Evolutionary conservation across 1,140 invertebrate genomes (phyloP).

Genomic region (Drosophila tristis): DNA sequence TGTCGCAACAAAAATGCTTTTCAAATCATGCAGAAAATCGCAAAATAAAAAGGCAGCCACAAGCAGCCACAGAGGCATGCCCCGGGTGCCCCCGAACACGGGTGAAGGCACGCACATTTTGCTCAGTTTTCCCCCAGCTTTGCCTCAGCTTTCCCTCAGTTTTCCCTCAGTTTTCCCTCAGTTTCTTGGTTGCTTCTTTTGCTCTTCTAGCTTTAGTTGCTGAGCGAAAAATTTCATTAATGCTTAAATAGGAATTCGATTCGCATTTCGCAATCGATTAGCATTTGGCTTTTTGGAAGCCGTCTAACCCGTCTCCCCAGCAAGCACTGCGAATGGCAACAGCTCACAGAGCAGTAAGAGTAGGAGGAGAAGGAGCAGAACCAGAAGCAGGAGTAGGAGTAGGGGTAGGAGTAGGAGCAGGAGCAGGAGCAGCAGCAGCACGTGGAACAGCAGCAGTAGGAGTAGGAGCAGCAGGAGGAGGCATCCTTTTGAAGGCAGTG

Average conservation of each 20-base stretch:
- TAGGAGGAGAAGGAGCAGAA: no score
- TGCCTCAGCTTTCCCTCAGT: no score
- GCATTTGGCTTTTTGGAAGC: slow-evolving; percentile 23
- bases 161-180: not conserved
- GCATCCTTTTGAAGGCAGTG: not conserved
- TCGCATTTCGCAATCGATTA: slow-evolving; percentile 60
- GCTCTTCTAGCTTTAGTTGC: not conserved
- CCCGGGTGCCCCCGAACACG: slow-evolving; percentile 9
- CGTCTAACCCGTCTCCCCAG: not conserved
- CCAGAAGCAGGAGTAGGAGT: no score
- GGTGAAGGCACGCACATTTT: slow-evolving; percentile 43
- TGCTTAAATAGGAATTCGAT: slow-evolving; percentile 68
- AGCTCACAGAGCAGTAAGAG: not conserved
- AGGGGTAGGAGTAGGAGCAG: no score
- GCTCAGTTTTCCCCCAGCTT: not conserved
- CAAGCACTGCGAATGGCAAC: no score
- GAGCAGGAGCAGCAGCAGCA: no score
- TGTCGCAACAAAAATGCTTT: slow-evolving; percentile 44
- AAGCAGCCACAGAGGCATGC: slow-evolving; percentile 31
- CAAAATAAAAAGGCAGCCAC: slow-evolving; percentile 35
- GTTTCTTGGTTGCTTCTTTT: slow-evolving; percentile 5
- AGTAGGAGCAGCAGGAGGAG: not conserved
- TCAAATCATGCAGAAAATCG: slow-evolving; percentile 61
- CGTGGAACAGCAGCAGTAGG: no score
- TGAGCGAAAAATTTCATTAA: slow-evolving; percentile 58